These are phyloP conservation scores for Megalops cyprinoides DNA, from an alignment of 2,797 vertebrate species.

Conservation along the genomic window DNA sequence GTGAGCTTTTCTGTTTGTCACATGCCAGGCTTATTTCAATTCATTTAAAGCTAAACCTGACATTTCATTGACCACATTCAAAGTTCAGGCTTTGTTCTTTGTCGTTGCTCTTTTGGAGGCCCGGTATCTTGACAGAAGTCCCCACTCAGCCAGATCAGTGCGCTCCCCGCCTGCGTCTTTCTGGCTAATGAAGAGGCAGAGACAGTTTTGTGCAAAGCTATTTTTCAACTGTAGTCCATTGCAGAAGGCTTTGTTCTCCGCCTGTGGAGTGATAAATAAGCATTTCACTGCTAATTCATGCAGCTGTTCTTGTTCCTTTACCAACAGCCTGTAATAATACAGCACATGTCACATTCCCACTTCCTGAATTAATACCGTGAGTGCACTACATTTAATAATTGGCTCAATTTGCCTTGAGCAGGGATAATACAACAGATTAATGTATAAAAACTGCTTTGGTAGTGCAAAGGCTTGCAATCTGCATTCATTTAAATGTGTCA, in stretches of 20 bases:
- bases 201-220: slow-evolving; percentile 8
- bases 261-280: slow-evolving; percentile 44
- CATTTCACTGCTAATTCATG: slow-evolving; percentile 45
- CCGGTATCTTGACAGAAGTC: slow-evolving; percentile 7
- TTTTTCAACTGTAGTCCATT: slow-evolving; percentile 22
- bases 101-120: slow-evolving; percentile 10
- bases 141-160: background rate
- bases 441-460: slow-evolving; percentile 27
- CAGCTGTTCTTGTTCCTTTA: slow-evolving; percentile 44
- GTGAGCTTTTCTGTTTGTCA: background rate
- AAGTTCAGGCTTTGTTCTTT: slow-evolving; percentile 22
- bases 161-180: slow-evolving; percentile 7
- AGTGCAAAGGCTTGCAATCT: slow-evolving; percentile 10
- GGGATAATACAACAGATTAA: slow-evolving; percentile 26
- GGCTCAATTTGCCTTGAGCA: slow-evolving; percentile 23
- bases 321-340: slow-evolving; percentile 31
- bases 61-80: slow-evolving; percentile 24
- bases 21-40: background rate
- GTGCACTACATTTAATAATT: slow-evolving; percentile 33
- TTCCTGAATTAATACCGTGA: slow-evolving; percentile 28
- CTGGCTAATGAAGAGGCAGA: slow-evolving; percentile 21
- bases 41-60: slow-evolving; percentile 19
- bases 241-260: slow-evolving; percentile 9
- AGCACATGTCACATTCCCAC: slow-evolving; percentile 6
- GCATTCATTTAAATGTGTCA: slow-evolving; percentile 24